A percentile compares a stretch with the other conserved stretches of the same genome.
Conservation (phyloP, 1,140 invertebrate genomes). For the Brachionus asplanchnoidis region DNA sequence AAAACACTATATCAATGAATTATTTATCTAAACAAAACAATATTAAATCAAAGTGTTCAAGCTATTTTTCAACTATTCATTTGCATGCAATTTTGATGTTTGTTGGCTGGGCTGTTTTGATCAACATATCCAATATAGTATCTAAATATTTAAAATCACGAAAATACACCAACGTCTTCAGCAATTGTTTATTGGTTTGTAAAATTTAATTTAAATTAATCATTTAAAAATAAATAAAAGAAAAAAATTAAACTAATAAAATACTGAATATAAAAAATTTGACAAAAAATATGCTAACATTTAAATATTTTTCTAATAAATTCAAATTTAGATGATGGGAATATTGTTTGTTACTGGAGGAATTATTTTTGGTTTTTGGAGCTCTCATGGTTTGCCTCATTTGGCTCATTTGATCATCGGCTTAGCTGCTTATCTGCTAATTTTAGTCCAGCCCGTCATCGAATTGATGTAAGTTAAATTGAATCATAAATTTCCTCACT, state of each 20-base stretch:
- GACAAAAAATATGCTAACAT: too few species aligned
- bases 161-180: neutral
- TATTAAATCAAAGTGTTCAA: neutral
- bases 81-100: conserved; percentile 39
- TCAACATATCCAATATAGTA: neutral
- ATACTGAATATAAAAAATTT: neutral
- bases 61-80: conserved; percentile 35
- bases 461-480: conserved; percentile 23
- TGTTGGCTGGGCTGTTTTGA: conserved; percentile 20
- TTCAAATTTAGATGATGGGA: neutral
- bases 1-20: neutral
- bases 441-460: neutral
- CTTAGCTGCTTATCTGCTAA: neutral
- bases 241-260: neutral
- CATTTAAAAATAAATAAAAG: neutral
- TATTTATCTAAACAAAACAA: neutral
- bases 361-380: conserved; percentile 37
- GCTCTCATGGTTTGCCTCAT: conserved; percentile 19
- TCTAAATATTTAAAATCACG: neutral
- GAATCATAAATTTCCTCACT: neutral
- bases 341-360: neutral
- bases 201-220: neutral
- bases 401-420: conserved; percentile 27
- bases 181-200: neutral
- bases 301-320: neutral